A percentile compares a stretch with the other conserved stretches of the same genome.
These are phyloP conservation scores for Apodemus agrarius DNA, from an alignment of 2,797 vertebrate species.

Conservation along the genomic window DNA sequence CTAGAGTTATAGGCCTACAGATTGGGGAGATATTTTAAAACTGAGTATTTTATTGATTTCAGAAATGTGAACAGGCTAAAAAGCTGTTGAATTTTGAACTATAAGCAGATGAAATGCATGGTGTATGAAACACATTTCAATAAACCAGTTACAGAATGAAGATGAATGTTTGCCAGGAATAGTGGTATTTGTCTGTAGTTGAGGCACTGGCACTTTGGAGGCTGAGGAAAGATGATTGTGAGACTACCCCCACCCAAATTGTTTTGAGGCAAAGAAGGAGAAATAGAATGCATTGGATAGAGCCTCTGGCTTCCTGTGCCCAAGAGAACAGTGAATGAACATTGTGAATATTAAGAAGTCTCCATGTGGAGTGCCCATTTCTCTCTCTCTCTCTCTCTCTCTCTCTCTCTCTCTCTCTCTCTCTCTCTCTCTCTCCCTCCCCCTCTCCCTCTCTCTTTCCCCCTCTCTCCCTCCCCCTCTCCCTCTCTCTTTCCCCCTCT, in stretches of 20 bases:
- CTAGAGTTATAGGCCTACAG: accelerated
- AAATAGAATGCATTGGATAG: neutral
- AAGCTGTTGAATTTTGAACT: neutral
- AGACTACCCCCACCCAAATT: neutral
- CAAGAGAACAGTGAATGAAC: neutral
- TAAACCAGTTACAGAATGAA: neutral
- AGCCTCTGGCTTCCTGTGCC: neutral
- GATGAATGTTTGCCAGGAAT: neutral
- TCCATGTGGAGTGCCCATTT: too few relatives aligned
- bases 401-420: too few relatives aligned
- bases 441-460: too few relatives aligned
- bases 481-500: too few relatives aligned
- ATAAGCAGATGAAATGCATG: neutral
- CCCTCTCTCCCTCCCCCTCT: too few relatives aligned
- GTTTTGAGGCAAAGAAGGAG: too few relatives aligned
- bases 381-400: neutral
- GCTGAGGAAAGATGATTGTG: neutral
- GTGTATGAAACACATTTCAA: neutral
- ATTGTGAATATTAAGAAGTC: neutral
- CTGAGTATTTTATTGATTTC: neutral
- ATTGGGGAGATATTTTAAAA: neutral
- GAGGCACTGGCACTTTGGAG: neutral
- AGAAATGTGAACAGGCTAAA: neutral
- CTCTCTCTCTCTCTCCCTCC: too few relatives aligned
- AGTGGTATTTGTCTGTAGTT: neutral